A percentile compares a stretch with the other conserved stretches of the same genome.
phyloP scores from a whole-genome alignment of 2,888 invertebrate genomes.

The Muschampia plurimacula region DNA sequence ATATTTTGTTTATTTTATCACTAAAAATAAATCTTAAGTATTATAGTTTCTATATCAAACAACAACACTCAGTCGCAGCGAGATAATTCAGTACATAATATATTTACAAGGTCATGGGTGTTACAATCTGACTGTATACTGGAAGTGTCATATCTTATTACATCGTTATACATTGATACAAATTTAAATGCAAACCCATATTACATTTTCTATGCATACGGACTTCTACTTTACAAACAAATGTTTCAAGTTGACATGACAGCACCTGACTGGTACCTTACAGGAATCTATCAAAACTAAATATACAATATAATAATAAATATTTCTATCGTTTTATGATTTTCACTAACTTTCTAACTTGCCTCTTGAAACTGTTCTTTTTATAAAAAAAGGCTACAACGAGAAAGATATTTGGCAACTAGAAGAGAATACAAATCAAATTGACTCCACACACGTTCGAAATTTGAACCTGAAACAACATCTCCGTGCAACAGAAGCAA shows the following conservation, averaged over 20 bases:
- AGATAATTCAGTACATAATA: conserved; percentile 79
- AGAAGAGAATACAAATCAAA: conserved; percentile 78
- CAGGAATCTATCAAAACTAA: conserved; percentile 62
- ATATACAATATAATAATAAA: conserved; percentile 72
- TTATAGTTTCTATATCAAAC: conserved; percentile 84
- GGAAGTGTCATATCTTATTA: conserved; percentile 53
- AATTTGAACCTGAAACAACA: conserved; percentile 70
- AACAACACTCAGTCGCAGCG: conserved; percentile 83
- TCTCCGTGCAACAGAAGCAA: conserved; percentile 69
- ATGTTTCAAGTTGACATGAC: conserved; percentile 18
- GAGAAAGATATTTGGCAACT: conserved; percentile 82
- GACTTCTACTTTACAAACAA: conserved; percentile 15
- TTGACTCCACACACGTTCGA: conserved; percentile 69
- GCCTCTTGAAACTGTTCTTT: conserved; percentile 69
- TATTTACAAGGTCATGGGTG: conserved; percentile 77
- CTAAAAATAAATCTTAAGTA: conserved; percentile 84
- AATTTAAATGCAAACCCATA: conserved; percentile 74
- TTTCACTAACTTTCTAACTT: conserved; percentile 70
- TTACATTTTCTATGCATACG: conserved; percentile 40
- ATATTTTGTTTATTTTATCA: conserved; percentile 83
- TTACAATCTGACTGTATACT: conserved; percentile 54
- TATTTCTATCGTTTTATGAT: conserved; percentile 73
- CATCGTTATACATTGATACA: conserved; percentile 62
- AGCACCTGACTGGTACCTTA: conserved; percentile 43
- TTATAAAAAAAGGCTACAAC: conserved; percentile 62